Percentiles rank a stretch among this genome's conserved stretches.
Evolutionary conservation across 2,797 vertebrate genomes (phyloP).

Genomic region (Craterocephalus amniculus): DNA sequence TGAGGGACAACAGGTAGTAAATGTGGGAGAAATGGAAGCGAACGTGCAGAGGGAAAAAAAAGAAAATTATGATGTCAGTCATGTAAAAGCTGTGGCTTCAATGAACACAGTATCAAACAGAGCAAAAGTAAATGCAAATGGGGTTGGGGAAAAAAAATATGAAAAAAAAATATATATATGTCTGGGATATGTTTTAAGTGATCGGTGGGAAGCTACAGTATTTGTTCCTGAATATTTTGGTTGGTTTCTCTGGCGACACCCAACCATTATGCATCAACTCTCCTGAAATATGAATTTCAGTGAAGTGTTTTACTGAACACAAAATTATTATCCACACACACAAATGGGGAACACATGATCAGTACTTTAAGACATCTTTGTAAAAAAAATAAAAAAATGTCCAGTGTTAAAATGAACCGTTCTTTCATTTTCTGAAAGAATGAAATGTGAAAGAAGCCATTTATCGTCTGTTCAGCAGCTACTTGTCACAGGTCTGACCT

Average conservation of each 20-base stretch:
- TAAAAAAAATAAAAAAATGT: background rate
- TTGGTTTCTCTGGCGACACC: too few relatives aligned
- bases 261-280: too few relatives aligned
- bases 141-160: background rate
- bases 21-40: background rate
- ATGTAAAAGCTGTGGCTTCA: background rate
- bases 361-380: background rate
- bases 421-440: too few relatives aligned
- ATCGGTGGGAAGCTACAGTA: background rate
- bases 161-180: too few relatives aligned
- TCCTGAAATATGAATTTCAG: too few relatives aligned
- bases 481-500: too few relatives aligned
- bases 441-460: too few relatives aligned
- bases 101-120: background rate
- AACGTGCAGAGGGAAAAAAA: background rate
- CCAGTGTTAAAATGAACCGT: too few relatives aligned
- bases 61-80: background rate
- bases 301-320: background rate
- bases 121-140: background rate
- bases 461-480: too few relatives aligned
- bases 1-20: background rate
- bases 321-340: background rate
- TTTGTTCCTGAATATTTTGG: too few relatives aligned
- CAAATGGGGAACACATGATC: background rate
- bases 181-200: background rate